Evolutionary conservation across 2,888 invertebrate species (phyloP), one percentile per base, ranked within the genome.

Genomic region (Epicampocera succincta): DNA sequence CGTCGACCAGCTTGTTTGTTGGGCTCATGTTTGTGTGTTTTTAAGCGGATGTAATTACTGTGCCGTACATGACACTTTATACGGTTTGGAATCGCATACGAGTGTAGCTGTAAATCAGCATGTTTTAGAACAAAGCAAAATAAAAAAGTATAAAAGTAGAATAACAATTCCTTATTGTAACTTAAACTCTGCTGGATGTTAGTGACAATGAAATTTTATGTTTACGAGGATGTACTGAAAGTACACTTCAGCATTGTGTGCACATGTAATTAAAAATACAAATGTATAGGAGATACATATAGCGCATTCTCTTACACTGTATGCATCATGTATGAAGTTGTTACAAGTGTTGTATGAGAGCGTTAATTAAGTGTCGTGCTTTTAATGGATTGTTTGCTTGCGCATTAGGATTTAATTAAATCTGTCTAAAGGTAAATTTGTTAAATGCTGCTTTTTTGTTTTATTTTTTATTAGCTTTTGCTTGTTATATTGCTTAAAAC

Each of bases 371-470:
- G 69, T 78, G 78, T 75, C 74, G 74, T 60, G 65, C 65, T 61
- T 65, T 63, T 82, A 78, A 77, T 71, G 69, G 40, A 71, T 69
- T 82, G 71, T 66, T 78, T 71, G 65, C 74, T 74, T 78, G 77
- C 69, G 82, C 77, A 78, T 82, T 78, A 71, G 69, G 50, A 60
- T 82, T 82, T 82, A 82, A 82, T 82, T 82, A 82, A 82, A 78
- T 71, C 65, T 77, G 74, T 77, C 52, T 19, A 58, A 72, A 60
- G 66, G 72, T 73, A 79, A 73, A 73, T 73, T n/a, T 79, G 38
- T 54, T 58, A 42, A 58, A 65, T 40, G n/a, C 1, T 69, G 3
- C 6, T 33, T 33, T 33, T 33, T 33, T 33, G 33, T 4, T 50
- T 38, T 19, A 33, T 2, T 25, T 60, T 68, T 52, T 15, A 29